phyloP scores from a whole-genome alignment of 2,113 vertebrate species.

The Entelurus aequoreus region DNA sequence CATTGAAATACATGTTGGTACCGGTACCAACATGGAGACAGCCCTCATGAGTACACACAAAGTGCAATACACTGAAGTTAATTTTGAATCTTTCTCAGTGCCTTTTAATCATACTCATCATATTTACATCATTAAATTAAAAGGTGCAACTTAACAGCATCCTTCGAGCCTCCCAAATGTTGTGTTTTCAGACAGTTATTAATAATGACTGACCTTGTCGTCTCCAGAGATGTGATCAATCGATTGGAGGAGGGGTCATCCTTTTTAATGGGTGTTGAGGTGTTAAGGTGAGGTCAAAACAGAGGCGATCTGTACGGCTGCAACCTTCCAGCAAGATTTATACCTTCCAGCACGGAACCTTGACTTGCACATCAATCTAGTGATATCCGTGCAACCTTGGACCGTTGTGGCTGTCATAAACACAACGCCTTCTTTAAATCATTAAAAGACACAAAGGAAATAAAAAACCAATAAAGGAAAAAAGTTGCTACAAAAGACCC shows the following conservation, averaged over 20 bases:
- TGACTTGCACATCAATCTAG: slow-evolving; percentile 53
- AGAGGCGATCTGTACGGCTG: slow-evolving; percentile 27
- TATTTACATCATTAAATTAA: slow-evolving; percentile 9
- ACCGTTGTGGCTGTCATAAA: slow-evolving; percentile 19
- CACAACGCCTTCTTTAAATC: slow-evolving; percentile 28
- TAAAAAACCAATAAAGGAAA: not conserved
- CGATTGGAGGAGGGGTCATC: slow-evolving; percentile 12
- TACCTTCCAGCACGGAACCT: slow-evolving; percentile 35
- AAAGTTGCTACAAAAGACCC: not conserved
- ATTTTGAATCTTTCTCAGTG: slow-evolving; percentile 7
- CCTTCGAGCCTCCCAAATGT: slow-evolving; percentile 27
- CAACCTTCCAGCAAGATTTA: slow-evolving; percentile 40
- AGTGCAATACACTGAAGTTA: slow-evolving; percentile 3
- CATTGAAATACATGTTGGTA: no score
- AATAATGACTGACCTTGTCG: slow-evolving; percentile 47
- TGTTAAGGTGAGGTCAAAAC: slow-evolving; percentile 58
- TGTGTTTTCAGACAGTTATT: slow-evolving; percentile 27
- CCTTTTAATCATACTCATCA: slow-evolving; percentile 19
- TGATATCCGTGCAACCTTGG: slow-evolving; percentile 37
- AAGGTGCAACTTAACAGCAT: slow-evolving; percentile 37
- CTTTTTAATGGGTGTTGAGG: slow-evolving; percentile 37
- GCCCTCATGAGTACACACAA: no score
- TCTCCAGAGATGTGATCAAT: slow-evolving; percentile 29
- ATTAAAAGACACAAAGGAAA: slow-evolving; percentile 6
- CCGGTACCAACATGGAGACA: no score